Base-by-base conservation (phyloP, 2,113 vertebrate species). In the Upupa epops region DNA sequence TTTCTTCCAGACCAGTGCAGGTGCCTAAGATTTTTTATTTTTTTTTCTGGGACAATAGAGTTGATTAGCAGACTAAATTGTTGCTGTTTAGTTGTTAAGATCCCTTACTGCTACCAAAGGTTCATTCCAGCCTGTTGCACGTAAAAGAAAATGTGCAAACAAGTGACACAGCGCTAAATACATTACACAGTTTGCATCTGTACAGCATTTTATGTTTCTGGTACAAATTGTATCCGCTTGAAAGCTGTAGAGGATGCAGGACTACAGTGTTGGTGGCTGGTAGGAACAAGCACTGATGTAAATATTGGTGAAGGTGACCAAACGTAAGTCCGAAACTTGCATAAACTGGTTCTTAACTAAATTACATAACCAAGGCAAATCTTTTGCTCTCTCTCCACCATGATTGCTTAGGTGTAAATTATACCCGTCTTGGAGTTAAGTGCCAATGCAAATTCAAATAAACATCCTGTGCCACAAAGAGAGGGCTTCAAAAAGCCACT, bases 131-230 rank as follows among this genome's bases (percentile, higher is more conserved):
- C 89, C 96, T 96, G 92, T 94, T 96, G 74, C 84, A 90, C 96
- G 89, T 91, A 94, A 95, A 96, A 93, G 48, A 80, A 96, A 86
- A 87, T 2, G 34, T 87, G 89, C 88, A 96, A 96, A 95, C 93
- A 95, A 96, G 90, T 73, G 93, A 73, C 74, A 88, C 86, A 86
- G 96, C 94, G 93, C 94, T 89, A 92, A 77, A 83, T 88, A 63
- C 73, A 90, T 92, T 77, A 84, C 48, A 73, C 81, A 80, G 68
- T 95, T 83, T 96, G 92, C 93, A 96, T 92, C 93, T 95, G 93
- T 94, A 92, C 54, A 48, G 78, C 78, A 17, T 84, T 6, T 82
- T 88, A 22, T 13, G 5, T 87, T 81, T 87, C 60, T 3, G 45
- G 92, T 92, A 87, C 90, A 89, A 94, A 94, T 78, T 92, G 88